phyloP scores from a whole-genome alignment of 35 echinoderm and acorn worm genomes.

The Heliocidaris tuberculata region DNA sequence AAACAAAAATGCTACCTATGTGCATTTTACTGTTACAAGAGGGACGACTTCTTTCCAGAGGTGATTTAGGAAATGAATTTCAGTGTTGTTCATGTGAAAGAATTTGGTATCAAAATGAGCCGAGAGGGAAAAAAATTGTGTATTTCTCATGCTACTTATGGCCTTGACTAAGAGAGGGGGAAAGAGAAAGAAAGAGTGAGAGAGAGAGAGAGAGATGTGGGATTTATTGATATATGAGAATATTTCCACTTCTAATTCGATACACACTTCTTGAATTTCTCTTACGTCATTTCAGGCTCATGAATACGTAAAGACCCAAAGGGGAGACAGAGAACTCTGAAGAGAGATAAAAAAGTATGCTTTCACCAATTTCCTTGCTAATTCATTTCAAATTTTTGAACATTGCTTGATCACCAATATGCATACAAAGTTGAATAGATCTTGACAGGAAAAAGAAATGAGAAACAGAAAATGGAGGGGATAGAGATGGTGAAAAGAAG shows the following conservation, averaged over 20 bases:
- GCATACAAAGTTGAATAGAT: background rate
- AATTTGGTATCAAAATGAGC: background rate
- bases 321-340: background rate
- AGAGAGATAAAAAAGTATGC: background rate
- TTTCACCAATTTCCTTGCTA: background rate
- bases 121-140: too few species aligned
- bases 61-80: background rate
- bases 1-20: too few species aligned
- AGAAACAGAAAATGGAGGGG: background rate
- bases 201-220: background rate
- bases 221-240: background rate
- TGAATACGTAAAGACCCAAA: background rate
- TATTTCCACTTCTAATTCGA: background rate
- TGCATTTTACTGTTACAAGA: too few species aligned
- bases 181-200: background rate
- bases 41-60: too few species aligned
- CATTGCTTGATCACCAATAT: background rate
- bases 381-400: background rate
- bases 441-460: background rate
- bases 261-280: background rate
- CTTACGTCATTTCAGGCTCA: background rate
- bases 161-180: background rate
- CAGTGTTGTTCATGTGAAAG: background rate
- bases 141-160: too few species aligned
- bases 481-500: background rate